A percentile compares a stretch with the other conserved stretches of the same genome.
These are phyloP conservation scores for Rhynchopsitta pachyrhyncha DNA, from an alignment of 2,113 vertebrate species.

Conservation along the genomic window DNA sequence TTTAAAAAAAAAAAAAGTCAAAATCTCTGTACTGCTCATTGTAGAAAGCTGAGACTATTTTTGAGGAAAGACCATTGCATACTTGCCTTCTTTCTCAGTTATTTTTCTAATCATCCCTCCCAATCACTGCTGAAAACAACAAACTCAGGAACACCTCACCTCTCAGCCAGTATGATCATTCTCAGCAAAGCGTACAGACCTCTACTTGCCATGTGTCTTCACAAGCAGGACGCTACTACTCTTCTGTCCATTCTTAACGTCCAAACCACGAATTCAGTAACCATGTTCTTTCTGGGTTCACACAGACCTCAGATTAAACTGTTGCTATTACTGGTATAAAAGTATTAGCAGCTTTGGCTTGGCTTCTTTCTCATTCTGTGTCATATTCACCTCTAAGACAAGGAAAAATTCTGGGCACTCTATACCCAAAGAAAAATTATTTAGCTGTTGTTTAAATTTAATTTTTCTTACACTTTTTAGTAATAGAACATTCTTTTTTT, in stretches of 20 bases:
- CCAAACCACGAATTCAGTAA: background rate
- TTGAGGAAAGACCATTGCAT: background rate
- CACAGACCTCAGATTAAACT: background rate
- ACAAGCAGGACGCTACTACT: background rate
- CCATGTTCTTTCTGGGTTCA: background rate
- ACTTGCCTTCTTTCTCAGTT: background rate
- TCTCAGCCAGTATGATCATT: background rate
- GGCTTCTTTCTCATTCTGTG: background rate
- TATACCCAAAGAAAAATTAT: background rate
- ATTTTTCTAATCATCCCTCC: background rate
- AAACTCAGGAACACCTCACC: rapidly evolving
- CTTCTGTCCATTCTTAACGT: background rate
- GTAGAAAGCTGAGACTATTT: background rate
- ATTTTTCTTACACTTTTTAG: background rate
- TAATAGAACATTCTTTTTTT: background rate
- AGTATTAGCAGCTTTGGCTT: background rate
- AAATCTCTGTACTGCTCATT: background rate
- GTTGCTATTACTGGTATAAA: background rate
- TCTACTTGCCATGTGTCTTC: background rate
- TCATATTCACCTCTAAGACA: background rate
- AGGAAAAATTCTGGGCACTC: background rate
- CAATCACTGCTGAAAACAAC: background rate
- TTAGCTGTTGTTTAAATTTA: background rate
- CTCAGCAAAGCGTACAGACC: rapidly evolving
- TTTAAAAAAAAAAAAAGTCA: background rate